Conservation (phyloP, 2,888 invertebrate species). For the Fragum sueziense region DNA sequence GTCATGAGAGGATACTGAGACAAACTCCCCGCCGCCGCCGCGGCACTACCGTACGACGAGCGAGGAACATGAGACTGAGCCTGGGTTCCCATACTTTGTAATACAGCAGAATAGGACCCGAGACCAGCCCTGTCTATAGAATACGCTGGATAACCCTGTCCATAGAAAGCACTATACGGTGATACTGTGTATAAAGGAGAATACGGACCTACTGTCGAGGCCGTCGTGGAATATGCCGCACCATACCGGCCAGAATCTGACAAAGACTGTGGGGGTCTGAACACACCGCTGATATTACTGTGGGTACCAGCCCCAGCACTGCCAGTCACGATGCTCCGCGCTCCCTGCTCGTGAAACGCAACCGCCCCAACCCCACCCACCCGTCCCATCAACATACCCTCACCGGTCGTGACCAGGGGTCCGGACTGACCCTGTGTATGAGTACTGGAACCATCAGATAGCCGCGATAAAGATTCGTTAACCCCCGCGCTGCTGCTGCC, state of each 20-base stretch:
- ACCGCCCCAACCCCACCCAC: slow-evolving; percentile 53
- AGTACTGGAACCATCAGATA: slow-evolving; percentile 63
- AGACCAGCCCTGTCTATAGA: slow-evolving; percentile 60
- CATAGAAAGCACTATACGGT: slow-evolving; percentile 74
- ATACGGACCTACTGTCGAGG: slow-evolving; percentile 46
- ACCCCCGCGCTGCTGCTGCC: slow-evolving; percentile 64
- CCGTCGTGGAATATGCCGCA: slow-evolving; percentile 39
- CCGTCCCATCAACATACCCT: slow-evolving; percentile 63
- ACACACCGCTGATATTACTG: slow-evolving; percentile 59
- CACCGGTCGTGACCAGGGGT: slow-evolving; percentile 45
- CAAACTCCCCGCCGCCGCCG: slow-evolving; percentile 38
- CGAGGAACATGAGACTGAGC: slow-evolving; percentile 73
- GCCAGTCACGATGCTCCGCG: slow-evolving; percentile 56
- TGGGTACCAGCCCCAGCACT: slow-evolving; percentile 64
- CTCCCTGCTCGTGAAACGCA: slow-evolving; percentile 48
- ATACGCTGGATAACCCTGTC: slow-evolving; percentile 63
- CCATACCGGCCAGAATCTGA: slow-evolving; percentile 62
- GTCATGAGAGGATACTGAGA: slow-evolving; percentile 63
- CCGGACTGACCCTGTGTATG: slow-evolving; percentile 61
- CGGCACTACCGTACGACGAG: slow-evolving; percentile 53
- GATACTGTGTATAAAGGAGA: slow-evolving; percentile 61
- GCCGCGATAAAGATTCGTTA: slow-evolving; percentile 65
- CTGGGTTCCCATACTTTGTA: slow-evolving; percentile 79
- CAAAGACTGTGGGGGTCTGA: slow-evolving; percentile 69
- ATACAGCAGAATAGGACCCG: slow-evolving; percentile 77